phyloP scores from a whole-genome alignment of 2,888 invertebrate genomes.

The Limenitis camilla region DNA sequence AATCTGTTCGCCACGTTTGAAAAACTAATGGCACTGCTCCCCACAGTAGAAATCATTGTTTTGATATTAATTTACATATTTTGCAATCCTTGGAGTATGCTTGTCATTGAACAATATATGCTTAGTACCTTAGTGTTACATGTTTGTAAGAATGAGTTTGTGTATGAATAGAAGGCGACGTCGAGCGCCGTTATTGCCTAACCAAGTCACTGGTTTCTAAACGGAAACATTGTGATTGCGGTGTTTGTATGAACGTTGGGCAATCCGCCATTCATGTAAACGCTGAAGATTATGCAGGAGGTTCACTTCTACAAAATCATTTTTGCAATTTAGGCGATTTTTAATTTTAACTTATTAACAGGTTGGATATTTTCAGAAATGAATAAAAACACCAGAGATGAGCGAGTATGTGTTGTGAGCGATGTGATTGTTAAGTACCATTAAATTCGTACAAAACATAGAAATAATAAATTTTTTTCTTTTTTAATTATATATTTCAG shows the following conservation, averaged over 20 bases:
- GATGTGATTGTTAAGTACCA: no score
- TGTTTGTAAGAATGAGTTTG: conserved; percentile 9
- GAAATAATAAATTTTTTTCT: no score
- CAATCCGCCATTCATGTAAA: conserved; percentile 57
- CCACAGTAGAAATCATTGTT: neutral
- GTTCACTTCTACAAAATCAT: conserved; percentile 23
- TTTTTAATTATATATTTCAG: no score
- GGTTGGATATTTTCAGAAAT: no score
- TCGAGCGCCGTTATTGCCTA: conserved; percentile 43
- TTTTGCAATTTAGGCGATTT: neutral
- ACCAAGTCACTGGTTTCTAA: conserved; percentile 55
- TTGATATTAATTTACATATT: conserved; percentile 7
- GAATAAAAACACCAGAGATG: no score
- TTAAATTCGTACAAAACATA: no score
- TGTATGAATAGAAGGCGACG: conserved; percentile 33
- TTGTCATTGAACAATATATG: conserved; percentile 6
- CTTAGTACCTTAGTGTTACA: neutral
- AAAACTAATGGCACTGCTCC: no score
- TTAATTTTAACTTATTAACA: no score
- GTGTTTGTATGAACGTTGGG: conserved; percentile 47
- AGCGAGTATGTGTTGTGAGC: no score
- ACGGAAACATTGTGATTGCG: conserved; percentile 52
- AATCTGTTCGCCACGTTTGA: no score
- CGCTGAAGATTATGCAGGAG: conserved; percentile 50
- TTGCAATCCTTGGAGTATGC: conserved; percentile 10